phyloP scores from a whole-genome alignment of 2,113 vertebrate genomes.

The Empidonax traillii region DNA sequence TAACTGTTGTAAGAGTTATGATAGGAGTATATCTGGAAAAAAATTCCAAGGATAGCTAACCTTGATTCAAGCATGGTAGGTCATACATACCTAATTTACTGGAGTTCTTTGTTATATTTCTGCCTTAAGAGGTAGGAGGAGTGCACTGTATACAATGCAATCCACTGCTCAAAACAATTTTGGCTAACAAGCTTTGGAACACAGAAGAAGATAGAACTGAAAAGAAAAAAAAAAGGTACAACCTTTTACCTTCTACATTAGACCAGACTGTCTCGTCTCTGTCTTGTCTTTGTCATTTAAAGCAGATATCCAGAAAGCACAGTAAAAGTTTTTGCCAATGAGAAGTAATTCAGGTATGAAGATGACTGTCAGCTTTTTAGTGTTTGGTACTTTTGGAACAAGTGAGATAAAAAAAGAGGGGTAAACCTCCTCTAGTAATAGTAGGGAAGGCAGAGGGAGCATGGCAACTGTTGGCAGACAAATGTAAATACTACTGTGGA shows the following conservation, averaged over 20 bases:
- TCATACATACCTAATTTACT: not conserved
- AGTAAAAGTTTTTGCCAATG: not conserved
- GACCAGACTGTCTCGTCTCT: not conserved
- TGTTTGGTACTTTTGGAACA: not conserved
- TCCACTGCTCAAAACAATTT: not conserved
- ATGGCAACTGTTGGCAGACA: not conserved
- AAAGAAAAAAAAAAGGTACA: not conserved
- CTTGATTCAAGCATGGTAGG: not conserved
- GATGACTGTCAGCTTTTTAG: constrained; percentile 9
- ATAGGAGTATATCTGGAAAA: not conserved
- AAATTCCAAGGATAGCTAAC: not conserved
- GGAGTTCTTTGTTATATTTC: not conserved
- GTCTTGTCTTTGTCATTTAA: not conserved
- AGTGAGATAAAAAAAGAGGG: not conserved
- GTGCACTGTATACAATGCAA: not conserved
- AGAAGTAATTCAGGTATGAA: not conserved
- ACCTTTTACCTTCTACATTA: not conserved
- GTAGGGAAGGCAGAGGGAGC: not conserved
- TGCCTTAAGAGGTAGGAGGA: not conserved
- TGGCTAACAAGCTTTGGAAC: not conserved
- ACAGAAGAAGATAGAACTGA: not conserved
- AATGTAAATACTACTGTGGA: rapidly evolving
- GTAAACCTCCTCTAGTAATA: not conserved
- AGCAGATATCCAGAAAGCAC: not conserved
- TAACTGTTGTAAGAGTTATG: not conserved